These are phyloP conservation scores for Pyrgus malvae DNA, from an alignment of 2,888 invertebrate species.

Conservation along the genomic window DNA sequence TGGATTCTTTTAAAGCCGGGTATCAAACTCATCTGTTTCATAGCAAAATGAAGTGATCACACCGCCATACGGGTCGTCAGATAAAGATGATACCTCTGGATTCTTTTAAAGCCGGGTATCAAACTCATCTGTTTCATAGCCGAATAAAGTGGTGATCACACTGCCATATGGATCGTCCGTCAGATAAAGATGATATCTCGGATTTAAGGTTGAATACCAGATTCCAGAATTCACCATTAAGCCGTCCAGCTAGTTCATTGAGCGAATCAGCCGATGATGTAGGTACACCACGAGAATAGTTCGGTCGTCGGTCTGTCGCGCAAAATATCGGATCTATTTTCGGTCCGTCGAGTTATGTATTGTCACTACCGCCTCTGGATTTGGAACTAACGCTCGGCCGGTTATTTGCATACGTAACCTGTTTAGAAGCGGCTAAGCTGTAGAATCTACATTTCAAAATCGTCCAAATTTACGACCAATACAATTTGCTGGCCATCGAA, in stretches of 20 bases:
- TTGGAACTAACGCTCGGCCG: slow-evolving; percentile 25
- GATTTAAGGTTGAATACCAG: too few relatives aligned
- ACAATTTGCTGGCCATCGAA: slow-evolving; percentile 13
- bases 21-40: too few relatives aligned
- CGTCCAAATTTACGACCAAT: slow-evolving; percentile 27
- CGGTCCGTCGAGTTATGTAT: slow-evolving; percentile 22
- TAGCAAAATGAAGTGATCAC: too few relatives aligned
- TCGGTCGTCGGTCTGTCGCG: slow-evolving; percentile 19
- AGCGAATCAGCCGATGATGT: slow-evolving; percentile 25
- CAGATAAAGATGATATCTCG: too few relatives aligned
- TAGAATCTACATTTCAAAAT: slow-evolving; percentile 25
- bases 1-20: too few relatives aligned
- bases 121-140: too few relatives aligned
- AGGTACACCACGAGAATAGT: slow-evolving; percentile 21
- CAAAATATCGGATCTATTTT: slow-evolving; percentile 27
- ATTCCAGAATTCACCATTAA: neutral
- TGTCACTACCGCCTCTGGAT: slow-evolving; percentile 26
- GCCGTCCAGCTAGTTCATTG: slow-evolving; percentile 11
- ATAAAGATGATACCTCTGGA: too few relatives aligned
- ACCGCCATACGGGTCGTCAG: too few relatives aligned
- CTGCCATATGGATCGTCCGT: too few relatives aligned
- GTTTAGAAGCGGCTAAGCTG: slow-evolving; percentile 25
- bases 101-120: too few relatives aligned
- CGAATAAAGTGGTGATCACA: too few relatives aligned
- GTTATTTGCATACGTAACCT: slow-evolving; percentile 28